Evolutionary conservation across 2,113 vertebrate genomes (phyloP), one percentile per base, ranked within the genome.

Genomic region (Prunella fulvescens): DNA sequence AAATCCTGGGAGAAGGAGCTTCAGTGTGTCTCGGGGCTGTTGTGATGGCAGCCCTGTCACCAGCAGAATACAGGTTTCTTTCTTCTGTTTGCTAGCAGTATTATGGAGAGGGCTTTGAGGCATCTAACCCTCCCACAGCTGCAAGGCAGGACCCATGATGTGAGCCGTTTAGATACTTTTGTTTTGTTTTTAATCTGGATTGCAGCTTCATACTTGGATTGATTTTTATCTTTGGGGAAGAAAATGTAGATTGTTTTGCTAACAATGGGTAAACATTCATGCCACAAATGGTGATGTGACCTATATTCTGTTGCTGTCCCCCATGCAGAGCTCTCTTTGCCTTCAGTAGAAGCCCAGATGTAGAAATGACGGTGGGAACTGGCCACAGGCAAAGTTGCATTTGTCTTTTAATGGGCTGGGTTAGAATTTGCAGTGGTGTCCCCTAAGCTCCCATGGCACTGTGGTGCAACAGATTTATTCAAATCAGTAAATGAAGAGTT

Each of bases 221-320:
- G 62, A 94, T 95, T 93, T 96, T 94, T 90, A 81, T 95, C 88
- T 94, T 92, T 83, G 50, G 42, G 42, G 10, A 93, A 90, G 58
- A 86, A 94, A 96, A 92, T 90, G 60, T 29, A 77, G 67, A 70
- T 93, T 94, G 90, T 95, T 81, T 42, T 67, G 11, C 65, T 67
- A 87, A 89, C 88, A 92, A 85, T 95, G 85, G 50, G 14, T 53
- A 62, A 48, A 31, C 37, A 58, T 44, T 94, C 25, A 24, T 73
- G 37, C n/a, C 65, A 78, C 57, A 74, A 45, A 78, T 78, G 62
- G 47, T 83, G 79, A 77, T 88, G 72, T 90, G 88, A 81, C 89
- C 84, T 86, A 45, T 69, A 51, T 81, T 96, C 56, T 88, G 22
- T 91, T 81, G 53, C 60, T 88, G 25, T 70, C 51, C 35, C 31